Evolutionary conservation across 2,888 invertebrate species (phyloP).

Genomic region (Hetaerina titia): DNA sequence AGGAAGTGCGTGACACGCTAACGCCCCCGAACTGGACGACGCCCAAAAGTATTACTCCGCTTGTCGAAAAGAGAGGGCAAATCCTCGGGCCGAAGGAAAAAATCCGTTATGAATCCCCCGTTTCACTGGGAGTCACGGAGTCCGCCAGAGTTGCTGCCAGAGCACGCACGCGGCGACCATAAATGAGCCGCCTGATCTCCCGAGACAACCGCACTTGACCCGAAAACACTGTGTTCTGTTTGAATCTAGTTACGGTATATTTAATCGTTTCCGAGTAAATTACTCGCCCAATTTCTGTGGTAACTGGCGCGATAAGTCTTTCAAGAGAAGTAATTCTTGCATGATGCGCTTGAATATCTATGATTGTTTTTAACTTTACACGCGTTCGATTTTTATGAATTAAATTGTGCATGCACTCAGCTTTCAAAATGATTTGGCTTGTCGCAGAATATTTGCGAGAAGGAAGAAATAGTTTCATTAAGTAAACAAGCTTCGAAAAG

Average conservation of each 20-base stretch:
- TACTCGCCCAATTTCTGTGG: too few relatives aligned
- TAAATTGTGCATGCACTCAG: too few relatives aligned
- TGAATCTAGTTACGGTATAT: not conserved
- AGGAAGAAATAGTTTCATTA: too few relatives aligned
- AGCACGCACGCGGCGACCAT: not conserved
- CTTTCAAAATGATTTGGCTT: too few relatives aligned
- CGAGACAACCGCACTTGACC: not conserved
- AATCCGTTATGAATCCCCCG: not conserved
- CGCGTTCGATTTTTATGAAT: too few relatives aligned
- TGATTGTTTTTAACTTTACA: too few relatives aligned
- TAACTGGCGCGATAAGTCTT: too few relatives aligned
- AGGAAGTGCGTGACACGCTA: constrained; percentile 13
- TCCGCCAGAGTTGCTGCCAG: not conserved
- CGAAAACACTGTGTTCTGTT: not conserved
- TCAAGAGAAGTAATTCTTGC: too few relatives aligned
- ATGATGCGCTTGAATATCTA: too few relatives aligned
- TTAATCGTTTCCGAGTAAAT: not conserved
- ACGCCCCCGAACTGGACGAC: not conserved
- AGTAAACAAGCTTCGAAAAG: too few relatives aligned
- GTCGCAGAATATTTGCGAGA: too few relatives aligned
- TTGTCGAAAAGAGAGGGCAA: constrained; percentile 17
- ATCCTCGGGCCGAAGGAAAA: not conserved
- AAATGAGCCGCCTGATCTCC: not conserved
- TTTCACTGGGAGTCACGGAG: not conserved
- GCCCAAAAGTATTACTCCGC: not conserved